Conservation (phyloP, 2,797 vertebrate genomes). For the Amniataba percoides region DNA sequence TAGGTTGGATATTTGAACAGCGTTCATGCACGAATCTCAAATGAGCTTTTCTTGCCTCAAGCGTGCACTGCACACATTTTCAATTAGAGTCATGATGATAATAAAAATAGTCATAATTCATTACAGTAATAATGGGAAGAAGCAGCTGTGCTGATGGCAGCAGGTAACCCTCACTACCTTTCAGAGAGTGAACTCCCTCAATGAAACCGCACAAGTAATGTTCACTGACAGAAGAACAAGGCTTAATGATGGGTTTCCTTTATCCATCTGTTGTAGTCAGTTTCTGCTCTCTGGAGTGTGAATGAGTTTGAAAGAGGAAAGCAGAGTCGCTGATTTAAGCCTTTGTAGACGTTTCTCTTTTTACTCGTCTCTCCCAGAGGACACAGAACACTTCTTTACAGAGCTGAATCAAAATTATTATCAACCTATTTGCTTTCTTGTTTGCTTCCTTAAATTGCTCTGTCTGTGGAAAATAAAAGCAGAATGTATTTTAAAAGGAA, state of each 20-base stretch:
- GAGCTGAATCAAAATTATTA: slow-evolving; percentile 28
- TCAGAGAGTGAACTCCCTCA: slow-evolving; percentile 8
- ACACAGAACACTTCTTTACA: background rate
- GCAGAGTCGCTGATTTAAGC: slow-evolving; percentile 19
- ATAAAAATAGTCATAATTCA: slow-evolving; percentile 13
- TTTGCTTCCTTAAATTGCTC: slow-evolving; percentile 33
- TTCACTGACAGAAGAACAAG: slow-evolving; percentile 57
- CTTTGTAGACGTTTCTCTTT: slow-evolving; percentile 20
- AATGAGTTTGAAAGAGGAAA: slow-evolving; percentile 41
- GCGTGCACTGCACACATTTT: background rate
- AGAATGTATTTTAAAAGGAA: background rate
- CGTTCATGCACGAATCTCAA: slow-evolving; percentile 5
- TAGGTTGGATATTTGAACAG: background rate
- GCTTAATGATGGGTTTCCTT: slow-evolving; percentile 52
- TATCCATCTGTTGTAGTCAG: slow-evolving; percentile 58
- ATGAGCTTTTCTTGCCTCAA: slow-evolving; percentile 17
- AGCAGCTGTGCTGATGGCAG: background rate
- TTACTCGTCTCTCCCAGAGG: slow-evolving; percentile 12
- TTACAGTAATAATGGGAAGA: slow-evolving; percentile 1
- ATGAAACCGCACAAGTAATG: slow-evolving; percentile 47
- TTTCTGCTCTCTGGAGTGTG: slow-evolving; percentile 45
- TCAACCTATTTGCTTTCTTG: background rate
- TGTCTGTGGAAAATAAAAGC: background rate
- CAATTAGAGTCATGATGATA: slow-evolving; percentile 19
- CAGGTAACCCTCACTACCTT: background rate